phyloP scores from a whole-genome alignment of 2,113 vertebrate species.

The Alethe diademata region DNA sequence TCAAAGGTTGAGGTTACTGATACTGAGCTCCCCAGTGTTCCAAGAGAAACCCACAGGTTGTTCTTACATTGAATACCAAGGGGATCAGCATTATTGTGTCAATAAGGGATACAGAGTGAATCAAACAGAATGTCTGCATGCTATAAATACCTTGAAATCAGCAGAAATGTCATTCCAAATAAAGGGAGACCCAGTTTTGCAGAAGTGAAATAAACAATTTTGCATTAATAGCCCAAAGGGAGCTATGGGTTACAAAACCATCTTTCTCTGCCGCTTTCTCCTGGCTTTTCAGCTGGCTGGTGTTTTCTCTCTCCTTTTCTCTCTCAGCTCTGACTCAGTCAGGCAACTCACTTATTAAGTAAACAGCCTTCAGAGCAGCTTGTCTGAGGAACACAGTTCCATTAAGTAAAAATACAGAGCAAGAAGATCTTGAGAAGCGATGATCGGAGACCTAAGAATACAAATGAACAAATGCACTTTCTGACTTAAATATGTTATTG shows the following conservation, averaged over 20 bases:
- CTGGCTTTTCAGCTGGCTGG: not conserved
- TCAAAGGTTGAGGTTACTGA: not conserved
- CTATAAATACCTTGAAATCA: conserved; percentile 40
- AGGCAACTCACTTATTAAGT: conserved; percentile 21
- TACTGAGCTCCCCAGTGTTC: not conserved
- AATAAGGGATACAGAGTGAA: not conserved
- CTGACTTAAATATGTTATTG: conserved; percentile 45
- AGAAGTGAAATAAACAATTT: not conserved
- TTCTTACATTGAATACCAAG: not conserved
- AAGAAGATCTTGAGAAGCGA: not conserved
- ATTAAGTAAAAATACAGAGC: not conserved
- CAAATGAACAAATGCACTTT: conserved; percentile 27
- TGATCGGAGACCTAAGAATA: conserved; percentile 10
- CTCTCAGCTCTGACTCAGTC: not conserved
- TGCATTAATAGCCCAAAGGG: not conserved
- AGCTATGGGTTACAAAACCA: not conserved
- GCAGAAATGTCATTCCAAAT: not conserved
- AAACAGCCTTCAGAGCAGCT: conserved; percentile 18
- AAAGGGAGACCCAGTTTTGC: not conserved
- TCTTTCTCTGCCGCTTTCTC: not conserved
- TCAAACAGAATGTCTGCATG: not conserved
- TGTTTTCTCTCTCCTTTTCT: not conserved
- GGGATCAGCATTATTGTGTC: not conserved
- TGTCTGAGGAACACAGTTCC: not conserved
- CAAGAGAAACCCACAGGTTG: not conserved